These are phyloP conservation scores for Pygmarrhopalites habei DNA, from an alignment of 1,140 invertebrate genomes.

Conservation along the genomic window DNA sequence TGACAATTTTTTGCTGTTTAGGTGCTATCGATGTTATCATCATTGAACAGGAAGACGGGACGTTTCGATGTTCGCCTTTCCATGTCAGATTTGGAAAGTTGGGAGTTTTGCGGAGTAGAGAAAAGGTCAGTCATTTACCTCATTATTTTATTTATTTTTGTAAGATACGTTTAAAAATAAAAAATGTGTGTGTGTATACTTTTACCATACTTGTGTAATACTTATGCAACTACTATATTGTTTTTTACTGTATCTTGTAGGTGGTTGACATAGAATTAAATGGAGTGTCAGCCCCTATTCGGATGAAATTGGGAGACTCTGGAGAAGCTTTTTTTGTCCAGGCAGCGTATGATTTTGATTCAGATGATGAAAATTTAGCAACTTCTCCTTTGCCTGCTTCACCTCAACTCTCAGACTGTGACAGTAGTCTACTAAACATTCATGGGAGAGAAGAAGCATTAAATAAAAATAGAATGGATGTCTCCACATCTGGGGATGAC, in stretches of 20 bases:
- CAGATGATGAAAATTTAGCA: conserved; percentile 57
- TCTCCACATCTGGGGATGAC: conserved; percentile 8
- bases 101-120: conserved; percentile 85
- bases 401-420: conserved; percentile 28
- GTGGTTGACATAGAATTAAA: conserved; percentile 95
- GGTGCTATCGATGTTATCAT: conserved; percentile 98
- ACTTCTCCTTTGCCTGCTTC: conserved; percentile 72
- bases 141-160: too few species aligned
- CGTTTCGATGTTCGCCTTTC: conserved; percentile 90
- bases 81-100: conserved; percentile 99
- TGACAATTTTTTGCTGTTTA: too few species aligned
- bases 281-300: conserved; percentile 84
- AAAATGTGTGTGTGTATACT: too few species aligned
- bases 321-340: conserved; percentile 99
- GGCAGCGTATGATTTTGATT: conserved; percentile 63
- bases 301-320: conserved; percentile 98
- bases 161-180: too few species aligned
- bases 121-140: too few species aligned
- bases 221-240: too few species aligned
- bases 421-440: too few species aligned
- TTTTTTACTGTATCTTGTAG: too few species aligned
- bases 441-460: background rate
- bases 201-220: too few species aligned
- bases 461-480: conserved; percentile 8
- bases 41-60: conserved; percentile 91